Conservation (phyloP, 2,888 invertebrate genomes). For the Erpobdella octoculata region DNA sequence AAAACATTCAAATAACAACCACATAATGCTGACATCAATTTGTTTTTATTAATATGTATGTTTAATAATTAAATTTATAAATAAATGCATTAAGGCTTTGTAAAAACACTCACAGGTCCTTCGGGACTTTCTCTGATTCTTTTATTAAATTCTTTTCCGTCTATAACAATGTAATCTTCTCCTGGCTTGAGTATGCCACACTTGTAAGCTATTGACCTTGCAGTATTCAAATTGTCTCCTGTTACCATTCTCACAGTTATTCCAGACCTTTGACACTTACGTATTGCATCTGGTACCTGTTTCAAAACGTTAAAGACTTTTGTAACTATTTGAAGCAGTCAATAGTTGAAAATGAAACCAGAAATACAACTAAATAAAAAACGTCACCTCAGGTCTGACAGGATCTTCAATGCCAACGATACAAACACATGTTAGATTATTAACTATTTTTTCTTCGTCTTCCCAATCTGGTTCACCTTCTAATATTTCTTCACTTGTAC, state of each 20-base stretch:
- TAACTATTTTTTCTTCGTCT: constrained; percentile 84
- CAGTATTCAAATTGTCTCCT: constrained; percentile 97
- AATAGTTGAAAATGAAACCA: not conserved
- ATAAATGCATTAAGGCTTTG: no score
- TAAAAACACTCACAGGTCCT: constrained; percentile 23
- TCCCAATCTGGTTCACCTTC: constrained; percentile 64
- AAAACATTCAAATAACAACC: not conserved
- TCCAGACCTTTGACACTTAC: constrained; percentile 89
- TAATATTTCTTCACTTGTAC: constrained; percentile 69
- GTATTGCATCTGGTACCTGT: constrained; percentile 81
- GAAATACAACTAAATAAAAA: not conserved
- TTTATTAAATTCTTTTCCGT: constrained; percentile 93
- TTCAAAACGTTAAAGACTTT: not conserved
- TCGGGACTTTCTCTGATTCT: constrained; percentile 61
- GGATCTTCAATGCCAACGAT: constrained; percentile 98
- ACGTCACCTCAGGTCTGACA: constrained; percentile 60
- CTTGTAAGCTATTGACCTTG: constrained; percentile 90
- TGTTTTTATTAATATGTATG: not conserved
- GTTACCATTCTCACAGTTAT: constrained; percentile 99
- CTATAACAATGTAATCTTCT: constrained; percentile 88
- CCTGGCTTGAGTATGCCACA: constrained; percentile 86
- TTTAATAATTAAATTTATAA: not conserved
- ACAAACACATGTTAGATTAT: constrained; percentile 85
- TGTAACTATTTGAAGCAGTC: not conserved
- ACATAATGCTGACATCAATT: not conserved